phyloP scores from a whole-genome alignment of 1,140 invertebrate species.

The Cyrtorhinus lividipennis region DNA sequence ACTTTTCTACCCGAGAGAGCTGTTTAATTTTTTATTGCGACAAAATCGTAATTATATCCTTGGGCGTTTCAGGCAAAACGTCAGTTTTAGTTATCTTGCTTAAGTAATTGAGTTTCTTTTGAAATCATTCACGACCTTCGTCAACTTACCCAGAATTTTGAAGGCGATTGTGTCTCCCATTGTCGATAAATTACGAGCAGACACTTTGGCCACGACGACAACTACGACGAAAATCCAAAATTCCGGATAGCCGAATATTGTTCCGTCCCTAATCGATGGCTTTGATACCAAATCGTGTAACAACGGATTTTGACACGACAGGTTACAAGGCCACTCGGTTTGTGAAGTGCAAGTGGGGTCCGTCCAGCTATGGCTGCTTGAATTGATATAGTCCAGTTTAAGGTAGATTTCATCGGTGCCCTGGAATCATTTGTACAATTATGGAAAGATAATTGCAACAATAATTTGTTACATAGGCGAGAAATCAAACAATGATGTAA shows the following conservation, averaged over 20 bases:
- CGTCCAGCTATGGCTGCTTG: not conserved
- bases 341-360: not conserved
- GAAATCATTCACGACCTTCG: too few relatives aligned
- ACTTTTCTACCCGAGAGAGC: too few relatives aligned
- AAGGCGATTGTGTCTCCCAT: not conserved
- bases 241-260: not conserved
- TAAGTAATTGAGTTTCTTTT: too few relatives aligned
- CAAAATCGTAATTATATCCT: too few relatives aligned
- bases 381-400: not conserved
- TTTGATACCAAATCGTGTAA: not conserved
- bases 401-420: not conserved
- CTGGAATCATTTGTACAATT: too few relatives aligned
- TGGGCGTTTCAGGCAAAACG: too few relatives aligned
- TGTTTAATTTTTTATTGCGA: too few relatives aligned
- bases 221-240: not conserved
- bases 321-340: not conserved
- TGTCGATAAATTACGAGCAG: not conserved
- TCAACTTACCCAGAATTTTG: not conserved
- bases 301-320: not conserved
- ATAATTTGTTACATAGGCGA: too few relatives aligned
- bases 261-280: not conserved
- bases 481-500: too few relatives aligned
- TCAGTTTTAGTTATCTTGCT: too few relatives aligned
- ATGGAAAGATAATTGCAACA: too few relatives aligned
- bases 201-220: not conserved